These are phyloP conservation scores for Pavo muticus DNA, from an alignment of 2,113 vertebrate genomes.

Conservation along the genomic window DNA sequence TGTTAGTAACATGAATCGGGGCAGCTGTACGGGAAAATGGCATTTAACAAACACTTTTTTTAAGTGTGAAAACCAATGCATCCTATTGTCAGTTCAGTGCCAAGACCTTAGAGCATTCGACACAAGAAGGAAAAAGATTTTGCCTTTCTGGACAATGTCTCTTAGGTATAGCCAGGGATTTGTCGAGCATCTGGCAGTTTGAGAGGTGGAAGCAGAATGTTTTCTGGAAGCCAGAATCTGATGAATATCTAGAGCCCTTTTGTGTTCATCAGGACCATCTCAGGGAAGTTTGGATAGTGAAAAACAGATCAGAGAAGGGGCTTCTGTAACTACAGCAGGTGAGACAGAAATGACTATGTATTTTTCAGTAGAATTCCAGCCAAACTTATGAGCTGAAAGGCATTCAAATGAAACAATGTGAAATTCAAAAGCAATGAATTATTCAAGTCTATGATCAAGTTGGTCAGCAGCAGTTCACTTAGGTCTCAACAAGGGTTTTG, in stretches of 20 bases:
- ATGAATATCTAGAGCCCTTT: neutral
- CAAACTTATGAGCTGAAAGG: neutral
- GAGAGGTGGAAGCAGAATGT: neutral
- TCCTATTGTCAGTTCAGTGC: neutral
- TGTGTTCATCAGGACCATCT: neutral
- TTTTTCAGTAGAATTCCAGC: neutral
- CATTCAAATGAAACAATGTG: neutral
- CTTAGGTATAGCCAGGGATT: neutral
- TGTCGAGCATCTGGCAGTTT: neutral
- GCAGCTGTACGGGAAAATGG: neutral
- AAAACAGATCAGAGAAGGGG: neutral
- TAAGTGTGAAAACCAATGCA: neutral
- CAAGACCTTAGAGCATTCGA: neutral
- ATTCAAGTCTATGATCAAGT: neutral
- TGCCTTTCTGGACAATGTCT: neutral
- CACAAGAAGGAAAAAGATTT: neutral
- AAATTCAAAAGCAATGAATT: accelerated
- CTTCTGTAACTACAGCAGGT: neutral
- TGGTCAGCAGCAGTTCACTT: neutral
- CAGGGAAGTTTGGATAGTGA: neutral
- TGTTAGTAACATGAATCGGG: neutral
- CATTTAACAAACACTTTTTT: neutral
- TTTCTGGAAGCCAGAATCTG: neutral
- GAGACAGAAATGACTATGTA: neutral
- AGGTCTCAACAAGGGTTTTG: neutral